Conservation (phyloP, 2,797 vertebrate genomes). For the Loriculus beryllinus region DNA sequence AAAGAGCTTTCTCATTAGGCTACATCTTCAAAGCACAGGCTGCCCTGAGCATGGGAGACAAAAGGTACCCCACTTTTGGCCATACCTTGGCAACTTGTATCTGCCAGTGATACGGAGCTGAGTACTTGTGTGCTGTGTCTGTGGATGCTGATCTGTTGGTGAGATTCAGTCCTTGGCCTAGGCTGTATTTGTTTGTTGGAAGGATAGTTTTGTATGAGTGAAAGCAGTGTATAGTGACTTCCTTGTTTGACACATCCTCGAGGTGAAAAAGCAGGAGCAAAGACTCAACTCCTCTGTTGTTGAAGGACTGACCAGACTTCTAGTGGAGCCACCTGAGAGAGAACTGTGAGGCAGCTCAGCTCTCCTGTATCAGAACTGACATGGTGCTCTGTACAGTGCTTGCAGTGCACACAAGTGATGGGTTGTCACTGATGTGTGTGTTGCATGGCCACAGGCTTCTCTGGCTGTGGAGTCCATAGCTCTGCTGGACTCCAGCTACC, state of each 20-base stretch:
- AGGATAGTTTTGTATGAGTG: background rate
- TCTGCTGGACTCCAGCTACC: background rate
- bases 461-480: background rate
- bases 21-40: background rate
- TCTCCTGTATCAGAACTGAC: background rate
- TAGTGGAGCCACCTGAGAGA: background rate
- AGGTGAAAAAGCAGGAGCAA: background rate
- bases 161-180: background rate
- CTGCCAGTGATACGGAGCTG: background rate
- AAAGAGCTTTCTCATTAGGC: background rate
- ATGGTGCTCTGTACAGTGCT: fast-evolving
- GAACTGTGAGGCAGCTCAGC: background rate
- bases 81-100: fast-evolving
- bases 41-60: background rate
- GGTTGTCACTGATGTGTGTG: background rate
- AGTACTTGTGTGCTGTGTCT: fast-evolving
- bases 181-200: background rate
- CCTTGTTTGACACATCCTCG: background rate
- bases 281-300: background rate
- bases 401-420: fast-evolving
- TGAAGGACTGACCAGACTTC: background rate
- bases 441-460: background rate
- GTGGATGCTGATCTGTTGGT: fast-evolving
- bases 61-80: background rate
- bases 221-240: background rate